phyloP scores from a whole-genome alignment of 2,113 vertebrate genomes.

The Gracilinanus agilis region DNA sequence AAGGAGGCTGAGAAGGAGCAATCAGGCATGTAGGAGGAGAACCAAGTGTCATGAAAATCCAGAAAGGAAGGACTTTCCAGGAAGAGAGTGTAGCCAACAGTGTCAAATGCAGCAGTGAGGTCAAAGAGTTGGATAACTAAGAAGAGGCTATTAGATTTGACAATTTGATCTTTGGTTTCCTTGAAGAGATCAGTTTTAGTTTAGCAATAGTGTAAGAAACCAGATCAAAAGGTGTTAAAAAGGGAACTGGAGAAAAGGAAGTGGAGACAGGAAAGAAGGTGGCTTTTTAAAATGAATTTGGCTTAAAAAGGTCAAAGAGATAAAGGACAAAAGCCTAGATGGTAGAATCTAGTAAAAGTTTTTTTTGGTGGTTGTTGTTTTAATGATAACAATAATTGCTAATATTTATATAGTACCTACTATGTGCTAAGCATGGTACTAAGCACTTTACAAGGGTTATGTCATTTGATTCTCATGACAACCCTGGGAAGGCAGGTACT shows the following conservation, averaged over 20 bases:
- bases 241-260: background rate
- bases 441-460: background rate
- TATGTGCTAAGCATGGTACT: background rate
- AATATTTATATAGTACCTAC: background rate
- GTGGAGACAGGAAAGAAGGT: background rate
- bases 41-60: too few relatives aligned
- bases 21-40: too few relatives aligned
- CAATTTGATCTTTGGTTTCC: too few relatives aligned
- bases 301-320: background rate
- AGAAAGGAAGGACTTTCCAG: too few relatives aligned
- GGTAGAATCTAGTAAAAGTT: background rate
- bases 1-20: too few relatives aligned
- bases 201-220: too few relatives aligned
- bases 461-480: background rate
- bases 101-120: too few relatives aligned
- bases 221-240: background rate
- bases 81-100: too few relatives aligned
- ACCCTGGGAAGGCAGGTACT: background rate
- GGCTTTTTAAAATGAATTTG: background rate
- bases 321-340: background rate
- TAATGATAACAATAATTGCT: background rate
- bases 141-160: too few relatives aligned
- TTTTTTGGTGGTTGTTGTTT: background rate
- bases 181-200: too few relatives aligned
- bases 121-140: too few relatives aligned